These are phyloP conservation scores for Drosophila pruinosa DNA, from an alignment of 1,140 invertebrate genomes.

Conservation along the genomic window DNA sequence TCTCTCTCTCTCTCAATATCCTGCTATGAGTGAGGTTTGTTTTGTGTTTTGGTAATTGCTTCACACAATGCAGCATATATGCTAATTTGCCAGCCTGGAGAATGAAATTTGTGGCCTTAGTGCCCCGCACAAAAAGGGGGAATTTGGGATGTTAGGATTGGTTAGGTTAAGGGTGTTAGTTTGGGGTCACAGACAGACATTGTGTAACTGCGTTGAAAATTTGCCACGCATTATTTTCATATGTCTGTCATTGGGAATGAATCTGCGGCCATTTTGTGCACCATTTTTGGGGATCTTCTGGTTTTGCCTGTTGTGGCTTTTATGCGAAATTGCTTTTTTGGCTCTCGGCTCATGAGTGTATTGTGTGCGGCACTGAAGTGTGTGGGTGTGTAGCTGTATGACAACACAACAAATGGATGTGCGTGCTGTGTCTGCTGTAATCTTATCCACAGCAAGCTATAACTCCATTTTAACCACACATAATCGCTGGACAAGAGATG, in stretches of 20 bases:
- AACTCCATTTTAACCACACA: constrained; percentile 34
- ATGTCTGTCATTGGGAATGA: constrained; percentile 63
- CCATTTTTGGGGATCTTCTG: constrained; percentile 48
- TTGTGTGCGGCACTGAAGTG: constrained; percentile 29
- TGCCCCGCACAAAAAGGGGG: neutral
- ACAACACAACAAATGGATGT: constrained; percentile 23
- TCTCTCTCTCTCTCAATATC: neutral
- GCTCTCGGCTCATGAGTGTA: constrained; percentile 13
- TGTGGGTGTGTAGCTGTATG: constrained; percentile 21
- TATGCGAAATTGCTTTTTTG: constrained; percentile 73
- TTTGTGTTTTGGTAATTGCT: constrained; percentile 68
- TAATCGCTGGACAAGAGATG: constrained; percentile 14
- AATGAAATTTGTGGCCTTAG: constrained; percentile 55
- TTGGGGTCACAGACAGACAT: neutral
- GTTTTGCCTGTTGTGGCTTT: constrained; percentile 74
- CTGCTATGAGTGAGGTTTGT: neutral
- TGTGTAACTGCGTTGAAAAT: constrained; percentile 57
- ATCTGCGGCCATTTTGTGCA: constrained; percentile 58
- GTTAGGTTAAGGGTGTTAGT: constrained; percentile 1
- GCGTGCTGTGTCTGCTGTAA: constrained; percentile 22
- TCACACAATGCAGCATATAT: constrained; percentile 68
- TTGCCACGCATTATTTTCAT: constrained; percentile 71
- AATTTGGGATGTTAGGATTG: neutral
- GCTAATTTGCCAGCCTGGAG: constrained; percentile 56
- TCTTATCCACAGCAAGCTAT: constrained; percentile 9